Conservation (phyloP, 1,140 invertebrate genomes). For the Heliothis subflexa region DNA sequence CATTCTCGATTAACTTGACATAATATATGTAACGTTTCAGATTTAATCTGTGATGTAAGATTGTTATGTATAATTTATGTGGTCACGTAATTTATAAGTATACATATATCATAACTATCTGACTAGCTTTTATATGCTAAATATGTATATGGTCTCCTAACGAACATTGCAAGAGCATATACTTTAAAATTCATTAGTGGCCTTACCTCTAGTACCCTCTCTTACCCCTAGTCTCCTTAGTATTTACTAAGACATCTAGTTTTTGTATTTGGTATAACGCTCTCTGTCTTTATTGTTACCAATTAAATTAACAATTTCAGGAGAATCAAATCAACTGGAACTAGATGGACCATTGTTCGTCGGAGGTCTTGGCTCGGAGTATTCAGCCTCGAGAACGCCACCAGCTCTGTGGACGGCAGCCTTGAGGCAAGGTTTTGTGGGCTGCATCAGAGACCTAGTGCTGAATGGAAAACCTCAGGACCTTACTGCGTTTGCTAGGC, state of each 20-base stretch:
- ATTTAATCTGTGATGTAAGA: slow-evolving; percentile 1
- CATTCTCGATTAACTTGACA: slow-evolving; percentile 24
- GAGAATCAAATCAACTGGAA: slow-evolving; percentile 94
- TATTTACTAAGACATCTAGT: too few relatives aligned
- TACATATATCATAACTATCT: too few relatives aligned
- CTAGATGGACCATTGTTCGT: slow-evolving; percentile 96
- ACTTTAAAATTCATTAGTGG: too few relatives aligned
- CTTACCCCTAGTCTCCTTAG: too few relatives aligned
- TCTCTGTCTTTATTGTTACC: too few relatives aligned
- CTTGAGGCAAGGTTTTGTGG: slow-evolving; percentile 96
- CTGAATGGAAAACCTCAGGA: slow-evolving; percentile 97
- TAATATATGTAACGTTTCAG: background rate
- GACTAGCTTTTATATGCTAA: background rate
- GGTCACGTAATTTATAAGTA: too few relatives aligned
- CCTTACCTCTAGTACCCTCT: too few relatives aligned
- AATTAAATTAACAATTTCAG: slow-evolving; percentile 79
- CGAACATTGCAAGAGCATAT: too few relatives aligned
- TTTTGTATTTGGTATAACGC: too few relatives aligned
- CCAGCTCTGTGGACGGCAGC: slow-evolving; percentile 96
- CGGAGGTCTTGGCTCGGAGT: slow-evolving; percentile 93
- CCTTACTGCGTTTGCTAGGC: slow-evolving; percentile 94
- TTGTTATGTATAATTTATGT: background rate
- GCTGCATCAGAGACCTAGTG: slow-evolving; percentile 97
- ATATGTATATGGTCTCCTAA: too few relatives aligned
- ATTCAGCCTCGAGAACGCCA: slow-evolving; percentile 91